phyloP scores from a whole-genome alignment of 2,797 vertebrate species.

The Echeneis naucrates region DNA sequence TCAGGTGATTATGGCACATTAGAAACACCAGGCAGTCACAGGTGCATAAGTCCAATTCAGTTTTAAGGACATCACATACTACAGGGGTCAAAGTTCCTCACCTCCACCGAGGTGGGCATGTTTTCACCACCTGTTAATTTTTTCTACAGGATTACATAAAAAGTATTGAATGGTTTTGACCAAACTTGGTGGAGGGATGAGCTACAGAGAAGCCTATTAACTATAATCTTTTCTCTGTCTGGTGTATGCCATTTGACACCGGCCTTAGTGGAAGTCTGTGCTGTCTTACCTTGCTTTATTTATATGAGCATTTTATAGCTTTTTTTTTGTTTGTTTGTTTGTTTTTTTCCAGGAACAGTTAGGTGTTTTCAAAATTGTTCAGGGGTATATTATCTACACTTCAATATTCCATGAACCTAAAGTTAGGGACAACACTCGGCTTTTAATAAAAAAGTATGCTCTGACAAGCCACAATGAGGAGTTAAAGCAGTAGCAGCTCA shows the following conservation, averaged over 20 bases:
- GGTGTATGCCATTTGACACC: too few species aligned
- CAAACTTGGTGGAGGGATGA: too few species aligned
- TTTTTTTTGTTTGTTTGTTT: too few species aligned
- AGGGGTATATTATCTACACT: not conserved
- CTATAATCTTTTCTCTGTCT: not conserved
- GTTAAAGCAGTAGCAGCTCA: slow-evolving; percentile 29
- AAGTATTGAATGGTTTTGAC: too few species aligned
- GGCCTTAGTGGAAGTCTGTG: too few species aligned
- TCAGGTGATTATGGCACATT: not conserved
- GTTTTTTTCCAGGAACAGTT: not conserved
- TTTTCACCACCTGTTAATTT: too few species aligned
- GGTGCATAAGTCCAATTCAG: not conserved
- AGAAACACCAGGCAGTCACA: not conserved
- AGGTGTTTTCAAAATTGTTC: not conserved
- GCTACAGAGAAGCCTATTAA: not conserved
- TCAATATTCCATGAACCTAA: not conserved
- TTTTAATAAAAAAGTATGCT: slow-evolving; percentile 26
- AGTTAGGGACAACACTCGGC: not conserved
- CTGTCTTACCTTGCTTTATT: not conserved
- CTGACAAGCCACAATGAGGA: slow-evolving; percentile 42
- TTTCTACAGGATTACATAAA: too few species aligned
- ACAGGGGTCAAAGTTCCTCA: not conserved
- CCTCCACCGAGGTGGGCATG: too few species aligned
- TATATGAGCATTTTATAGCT: not conserved
- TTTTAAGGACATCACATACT: not conserved